Evolutionary conservation across 2,797 vertebrate species (phyloP).

Genomic region (Tinamus major): DNA sequence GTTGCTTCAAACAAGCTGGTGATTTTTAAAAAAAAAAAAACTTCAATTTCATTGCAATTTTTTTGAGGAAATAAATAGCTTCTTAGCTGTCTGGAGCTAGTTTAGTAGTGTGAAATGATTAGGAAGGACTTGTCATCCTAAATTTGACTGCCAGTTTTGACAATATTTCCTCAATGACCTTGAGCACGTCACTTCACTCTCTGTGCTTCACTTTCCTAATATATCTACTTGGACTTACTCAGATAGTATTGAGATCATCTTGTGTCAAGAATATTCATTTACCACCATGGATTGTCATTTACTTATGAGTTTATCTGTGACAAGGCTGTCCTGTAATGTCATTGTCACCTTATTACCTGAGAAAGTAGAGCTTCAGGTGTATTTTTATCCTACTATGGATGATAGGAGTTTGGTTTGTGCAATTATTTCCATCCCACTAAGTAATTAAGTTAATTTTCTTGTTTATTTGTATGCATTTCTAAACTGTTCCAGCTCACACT

Average conservation of each 20-base stretch:
- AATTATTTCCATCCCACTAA: not conserved
- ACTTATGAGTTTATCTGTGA: slow-evolving; percentile 19
- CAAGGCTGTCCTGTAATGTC: slow-evolving; percentile 37
- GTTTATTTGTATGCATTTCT: not conserved
- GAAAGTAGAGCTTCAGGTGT: not conserved
- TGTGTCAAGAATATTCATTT: not conserved
- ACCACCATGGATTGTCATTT: slow-evolving; percentile 26
- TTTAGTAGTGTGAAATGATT: slow-evolving; percentile 6
- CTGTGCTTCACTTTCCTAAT: not conserved
- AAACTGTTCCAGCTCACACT: not conserved
- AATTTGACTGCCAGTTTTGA: slow-evolving; percentile 41
- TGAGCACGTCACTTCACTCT: not conserved
- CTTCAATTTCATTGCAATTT: not conserved
- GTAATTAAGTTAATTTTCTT: not conserved
- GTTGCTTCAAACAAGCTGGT: not conserved
- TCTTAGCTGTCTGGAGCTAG: not conserved
- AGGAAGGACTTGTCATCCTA: not conserved
- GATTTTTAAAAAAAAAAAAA: too few species aligned
- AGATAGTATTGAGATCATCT: not conserved
- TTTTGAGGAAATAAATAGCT: not conserved
- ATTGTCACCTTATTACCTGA: not conserved
- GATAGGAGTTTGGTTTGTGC: not conserved
- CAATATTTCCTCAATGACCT: not conserved
- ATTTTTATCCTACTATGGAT: slow-evolving; percentile 42
- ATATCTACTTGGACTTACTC: not conserved